A percentile compares a stretch with the other conserved stretches of the same genome.
These are phyloP conservation scores for Leptopilina myrica DNA, from an alignment of 2,888 invertebrate species.

Conservation along the genomic window DNA sequence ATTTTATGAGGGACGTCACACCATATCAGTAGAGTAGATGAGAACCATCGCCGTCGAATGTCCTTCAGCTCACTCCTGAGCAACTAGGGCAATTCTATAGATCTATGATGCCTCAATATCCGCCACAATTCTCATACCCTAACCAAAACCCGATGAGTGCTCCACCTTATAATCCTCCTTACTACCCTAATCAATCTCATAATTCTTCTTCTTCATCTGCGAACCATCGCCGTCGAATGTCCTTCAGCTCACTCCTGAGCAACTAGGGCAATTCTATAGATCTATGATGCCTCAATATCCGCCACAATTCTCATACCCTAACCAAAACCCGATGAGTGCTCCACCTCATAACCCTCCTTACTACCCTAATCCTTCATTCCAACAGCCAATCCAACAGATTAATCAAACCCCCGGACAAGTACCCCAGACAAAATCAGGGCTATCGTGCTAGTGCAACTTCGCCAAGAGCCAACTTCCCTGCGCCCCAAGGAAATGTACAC, in stretches of 20 bases:
- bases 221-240: too few species aligned
- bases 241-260: background rate
- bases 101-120: background rate
- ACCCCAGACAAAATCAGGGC: background rate
- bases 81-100: background rate
- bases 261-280: background rate
- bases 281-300: background rate
- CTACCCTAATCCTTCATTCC: background rate
- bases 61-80: background rate
- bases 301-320: background rate
- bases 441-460: background rate
- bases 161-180: background rate
- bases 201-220: too few species aligned
- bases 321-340: background rate
- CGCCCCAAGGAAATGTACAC: background rate
- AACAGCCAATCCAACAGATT: too few species aligned
- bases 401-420: background rate
- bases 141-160: background rate
- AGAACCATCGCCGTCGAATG: too few species aligned
- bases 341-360: background rate
- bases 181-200: background rate
- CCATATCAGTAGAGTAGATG: too few species aligned
- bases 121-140: background rate
- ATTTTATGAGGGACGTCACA: too few species aligned
- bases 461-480: background rate